Conservation (phyloP, 2,797 vertebrate species). For the Passerculus sandwichensis region DNA sequence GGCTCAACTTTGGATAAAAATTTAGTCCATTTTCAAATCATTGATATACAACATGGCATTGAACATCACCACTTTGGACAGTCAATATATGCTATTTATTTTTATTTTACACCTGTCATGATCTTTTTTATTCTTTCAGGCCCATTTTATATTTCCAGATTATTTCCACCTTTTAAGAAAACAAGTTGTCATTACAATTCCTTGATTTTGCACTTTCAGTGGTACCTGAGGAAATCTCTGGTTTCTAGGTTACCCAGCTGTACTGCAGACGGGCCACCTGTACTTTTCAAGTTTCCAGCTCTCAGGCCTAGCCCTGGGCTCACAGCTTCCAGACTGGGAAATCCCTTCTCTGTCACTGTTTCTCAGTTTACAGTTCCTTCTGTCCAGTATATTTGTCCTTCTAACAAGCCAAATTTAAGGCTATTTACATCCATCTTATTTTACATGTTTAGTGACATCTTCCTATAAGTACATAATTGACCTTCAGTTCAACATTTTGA, state of each 20-base stretch:
- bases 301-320: background rate
- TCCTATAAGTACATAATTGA: background rate
- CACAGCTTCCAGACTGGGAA: background rate
- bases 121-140: background rate
- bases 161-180: background rate
- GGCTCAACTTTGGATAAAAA: background rate
- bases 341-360: background rate
- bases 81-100: background rate
- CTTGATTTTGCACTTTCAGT: background rate
- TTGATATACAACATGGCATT: rapidly evolving
- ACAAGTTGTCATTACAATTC: background rate
- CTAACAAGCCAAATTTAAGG: background rate
- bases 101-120: background rate
- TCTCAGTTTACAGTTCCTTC: background rate
- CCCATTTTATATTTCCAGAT: background rate
- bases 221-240: background rate
- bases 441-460: background rate
- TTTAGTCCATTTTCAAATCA: background rate
- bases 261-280: background rate
- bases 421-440: background rate
- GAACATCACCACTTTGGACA: background rate
- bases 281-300: background rate
- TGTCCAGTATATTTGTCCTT: background rate
- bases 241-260: background rate
- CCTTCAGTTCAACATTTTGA: background rate